These are phyloP conservation scores for Ennomos fuscantarius DNA, from an alignment of 2,888 invertebrate genomes.

Conservation along the genomic window DNA sequence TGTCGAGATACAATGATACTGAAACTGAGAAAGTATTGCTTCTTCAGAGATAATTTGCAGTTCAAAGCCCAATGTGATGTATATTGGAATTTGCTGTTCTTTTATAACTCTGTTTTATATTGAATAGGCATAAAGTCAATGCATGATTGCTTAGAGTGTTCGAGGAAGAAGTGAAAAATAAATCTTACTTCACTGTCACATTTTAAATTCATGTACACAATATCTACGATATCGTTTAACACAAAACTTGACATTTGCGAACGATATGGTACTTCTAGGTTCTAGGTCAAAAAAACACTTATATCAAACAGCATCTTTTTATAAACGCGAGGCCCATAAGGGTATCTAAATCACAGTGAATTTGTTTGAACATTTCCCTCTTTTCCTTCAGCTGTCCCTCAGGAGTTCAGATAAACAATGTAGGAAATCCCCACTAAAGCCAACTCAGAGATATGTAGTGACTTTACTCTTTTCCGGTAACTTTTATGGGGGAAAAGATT, in stretches of 20 bases:
- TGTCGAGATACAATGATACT: conserved; percentile 13
- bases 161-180: too few species aligned
- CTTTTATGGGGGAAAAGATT: conserved; percentile 55
- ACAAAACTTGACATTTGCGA: too few species aligned
- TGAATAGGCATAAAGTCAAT: too few species aligned
- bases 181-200: too few species aligned
- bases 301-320: too few species aligned
- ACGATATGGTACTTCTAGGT: too few species aligned
- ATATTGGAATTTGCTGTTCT: too few species aligned
- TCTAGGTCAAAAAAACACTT: too few species aligned
- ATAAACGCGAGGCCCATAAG: conserved; percentile 16
- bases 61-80: background rate
- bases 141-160: too few species aligned
- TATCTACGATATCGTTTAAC: too few species aligned
- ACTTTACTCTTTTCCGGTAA: conserved; percentile 51
- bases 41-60: conserved; percentile 17
- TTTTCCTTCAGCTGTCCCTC: conserved; percentile 61
- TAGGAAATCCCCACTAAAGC: conserved; percentile 55
- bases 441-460: conserved; percentile 54
- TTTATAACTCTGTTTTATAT: too few species aligned
- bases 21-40: conserved; percentile 15
- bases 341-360: conserved; percentile 46
- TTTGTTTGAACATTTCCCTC: conserved; percentile 53
- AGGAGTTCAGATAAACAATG: conserved; percentile 68
- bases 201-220: too few species aligned